phyloP scores from a whole-genome alignment of 2,113 vertebrate genomes.

The Triplophysa tibetana region DNA sequence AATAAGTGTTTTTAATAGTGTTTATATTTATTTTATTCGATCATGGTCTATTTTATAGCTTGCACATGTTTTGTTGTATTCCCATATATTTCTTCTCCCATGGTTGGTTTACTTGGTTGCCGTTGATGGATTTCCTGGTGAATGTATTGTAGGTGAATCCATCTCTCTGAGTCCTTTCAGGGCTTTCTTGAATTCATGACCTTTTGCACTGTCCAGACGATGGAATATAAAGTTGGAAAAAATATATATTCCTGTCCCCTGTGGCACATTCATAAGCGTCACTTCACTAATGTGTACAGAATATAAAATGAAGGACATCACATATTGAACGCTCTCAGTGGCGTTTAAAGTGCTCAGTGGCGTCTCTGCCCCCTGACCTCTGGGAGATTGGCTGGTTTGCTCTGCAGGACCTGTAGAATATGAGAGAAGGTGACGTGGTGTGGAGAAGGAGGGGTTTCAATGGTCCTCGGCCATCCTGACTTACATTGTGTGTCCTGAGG shows the following conservation, averaged over 20 bases:
- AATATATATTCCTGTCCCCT: constrained; percentile 54
- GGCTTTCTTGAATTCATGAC: constrained; percentile 62
- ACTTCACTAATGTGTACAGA: neutral
- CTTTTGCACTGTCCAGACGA: constrained; percentile 75
- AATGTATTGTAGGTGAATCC: constrained; percentile 27
- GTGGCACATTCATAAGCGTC: neutral
- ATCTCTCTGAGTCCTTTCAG: constrained; percentile 37
- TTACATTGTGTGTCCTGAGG: constrained; percentile 41
- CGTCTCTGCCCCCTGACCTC: constrained; percentile 40
- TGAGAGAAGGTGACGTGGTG: constrained; percentile 50
- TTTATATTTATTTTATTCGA: constrained; percentile 52
- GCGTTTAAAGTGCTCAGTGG: constrained; percentile 12
- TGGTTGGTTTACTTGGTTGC: constrained; percentile 53
- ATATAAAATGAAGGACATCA: neutral
- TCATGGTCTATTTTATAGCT: constrained; percentile 40
- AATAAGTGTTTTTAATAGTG: constrained; percentile 49
- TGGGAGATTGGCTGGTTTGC: constrained; percentile 26
- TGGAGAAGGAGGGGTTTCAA: neutral
- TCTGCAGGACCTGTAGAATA: constrained; percentile 52
- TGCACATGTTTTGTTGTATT: constrained; percentile 42
- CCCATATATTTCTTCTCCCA: constrained; percentile 13
- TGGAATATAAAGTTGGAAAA: constrained; percentile 70
- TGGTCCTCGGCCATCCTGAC: constrained; percentile 18
- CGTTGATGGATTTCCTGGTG: constrained; percentile 50
- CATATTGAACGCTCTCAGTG: constrained; percentile 8